Evolutionary conservation across 2,888 invertebrate species (phyloP).

Genomic region (Macaria notata): DNA sequence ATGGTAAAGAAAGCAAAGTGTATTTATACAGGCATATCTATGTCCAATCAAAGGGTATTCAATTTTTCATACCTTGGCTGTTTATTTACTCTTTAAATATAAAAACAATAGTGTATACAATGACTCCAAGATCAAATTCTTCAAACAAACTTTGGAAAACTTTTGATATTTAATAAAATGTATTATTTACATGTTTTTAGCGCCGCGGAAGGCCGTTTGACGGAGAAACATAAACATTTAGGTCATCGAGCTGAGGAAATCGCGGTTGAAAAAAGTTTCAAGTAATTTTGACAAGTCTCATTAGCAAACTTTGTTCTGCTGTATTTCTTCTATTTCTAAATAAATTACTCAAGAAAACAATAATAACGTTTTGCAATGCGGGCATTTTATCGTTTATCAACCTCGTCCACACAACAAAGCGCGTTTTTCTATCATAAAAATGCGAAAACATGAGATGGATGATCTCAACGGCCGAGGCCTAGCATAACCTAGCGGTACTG

Average conservation of each 20-base stretch:
- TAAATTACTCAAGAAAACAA: conserved; percentile 3
- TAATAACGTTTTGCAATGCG: background rate
- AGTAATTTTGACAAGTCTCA: conserved; percentile 14
- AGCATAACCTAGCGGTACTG: conserved; percentile 69
- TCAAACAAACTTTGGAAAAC: conserved; percentile 1
- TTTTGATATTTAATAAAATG: conserved; percentile 9
- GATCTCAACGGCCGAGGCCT: conserved; percentile 44
- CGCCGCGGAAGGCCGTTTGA: conserved; percentile 35
- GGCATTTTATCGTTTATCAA: conserved; percentile 34
- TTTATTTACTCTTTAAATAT: too few species aligned
- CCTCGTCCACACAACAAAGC: conserved; percentile 31
- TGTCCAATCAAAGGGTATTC: too few species aligned
- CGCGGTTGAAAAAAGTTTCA: conserved; percentile 10
- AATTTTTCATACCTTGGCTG: too few species aligned
- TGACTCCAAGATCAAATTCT: background rate
- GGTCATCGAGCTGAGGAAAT: conserved; percentile 38
- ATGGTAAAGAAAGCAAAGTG: too few species aligned
- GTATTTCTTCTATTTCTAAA: conserved; percentile 7
- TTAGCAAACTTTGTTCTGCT: conserved; percentile 13
- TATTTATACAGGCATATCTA: too few species aligned
- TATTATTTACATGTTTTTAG: conserved; percentile 37
- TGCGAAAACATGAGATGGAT: conserved; percentile 63
- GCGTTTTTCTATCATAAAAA: conserved; percentile 60
- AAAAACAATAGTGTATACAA: too few species aligned
- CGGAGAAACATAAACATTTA: conserved; percentile 46